These are phyloP conservation scores for Drosophila hydei DNA, from an alignment of 1,140 invertebrate species.

Conservation along the genomic window DNA sequence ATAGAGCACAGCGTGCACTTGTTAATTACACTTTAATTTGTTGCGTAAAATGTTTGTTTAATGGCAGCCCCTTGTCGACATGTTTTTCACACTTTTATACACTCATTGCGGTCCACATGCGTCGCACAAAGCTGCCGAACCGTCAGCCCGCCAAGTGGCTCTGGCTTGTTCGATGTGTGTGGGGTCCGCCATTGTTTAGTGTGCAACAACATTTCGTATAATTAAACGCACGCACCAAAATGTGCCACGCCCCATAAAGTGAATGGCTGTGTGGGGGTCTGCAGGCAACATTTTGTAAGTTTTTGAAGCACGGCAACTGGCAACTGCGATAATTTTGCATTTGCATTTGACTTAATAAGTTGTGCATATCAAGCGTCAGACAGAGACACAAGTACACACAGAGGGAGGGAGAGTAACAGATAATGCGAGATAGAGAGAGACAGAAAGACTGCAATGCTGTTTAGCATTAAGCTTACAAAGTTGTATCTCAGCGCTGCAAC, in stretches of 20 bases:
- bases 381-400: background rate
- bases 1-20: constrained; percentile 71
- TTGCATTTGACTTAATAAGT: constrained; percentile 81
- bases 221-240: constrained; percentile 71
- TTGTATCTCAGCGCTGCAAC: constrained; percentile 66
- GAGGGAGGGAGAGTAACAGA: background rate
- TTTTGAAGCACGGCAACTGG: constrained; percentile 44
- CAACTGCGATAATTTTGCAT: constrained; percentile 80
- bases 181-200: constrained; percentile 55
- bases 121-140: constrained; percentile 31
- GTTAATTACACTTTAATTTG: constrained; percentile 82
- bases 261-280: background rate
- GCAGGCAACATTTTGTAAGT: constrained; percentile 31
- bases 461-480: constrained; percentile 61
- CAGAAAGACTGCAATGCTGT: background rate
- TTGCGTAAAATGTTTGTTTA: constrained; percentile 82
- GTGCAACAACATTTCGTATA: constrained; percentile 70
- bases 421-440: background rate
- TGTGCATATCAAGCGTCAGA: constrained; percentile 53
- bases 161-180: constrained; percentile 1
- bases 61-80: constrained; percentile 72
- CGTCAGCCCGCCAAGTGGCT: background rate
- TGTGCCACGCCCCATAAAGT: constrained; percentile 31
- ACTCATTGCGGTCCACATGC: constrained; percentile 45
- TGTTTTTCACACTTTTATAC: constrained; percentile 78